Evolutionary conservation across 2,888 invertebrate species (phyloP).

Genomic region (Calameuta idolon): DNA sequence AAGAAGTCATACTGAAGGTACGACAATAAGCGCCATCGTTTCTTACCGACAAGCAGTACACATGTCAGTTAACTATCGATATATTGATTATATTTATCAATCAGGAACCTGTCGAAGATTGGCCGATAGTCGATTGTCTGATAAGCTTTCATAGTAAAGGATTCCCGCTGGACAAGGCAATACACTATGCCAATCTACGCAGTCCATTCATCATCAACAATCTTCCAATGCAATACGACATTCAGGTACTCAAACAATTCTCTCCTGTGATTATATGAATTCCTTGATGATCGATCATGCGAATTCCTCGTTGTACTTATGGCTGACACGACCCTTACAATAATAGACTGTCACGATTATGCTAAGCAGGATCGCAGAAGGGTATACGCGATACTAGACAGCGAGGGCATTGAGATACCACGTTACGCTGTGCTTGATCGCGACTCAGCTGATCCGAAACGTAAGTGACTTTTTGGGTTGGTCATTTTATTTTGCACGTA

Average conservation of each 20-base stretch:
- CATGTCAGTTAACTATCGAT: neutral
- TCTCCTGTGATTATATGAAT: slow-evolving; percentile 3
- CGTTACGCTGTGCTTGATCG: slow-evolving; percentile 96
- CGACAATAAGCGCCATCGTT: slow-evolving; percentile 36
- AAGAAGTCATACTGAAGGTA: slow-evolving; percentile 95
- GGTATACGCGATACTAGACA: slow-evolving; percentile 94
- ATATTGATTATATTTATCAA: slow-evolving; percentile 8
- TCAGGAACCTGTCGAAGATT: slow-evolving; percentile 94
- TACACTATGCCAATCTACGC: slow-evolving; percentile 92
- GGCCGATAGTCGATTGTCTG: slow-evolving; percentile 98
- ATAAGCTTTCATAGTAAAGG: slow-evolving; percentile 99
- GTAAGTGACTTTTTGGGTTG: slow-evolving; percentile 70
- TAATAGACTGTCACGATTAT: slow-evolving; percentile 13
- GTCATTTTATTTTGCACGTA: slow-evolving; percentile 10
- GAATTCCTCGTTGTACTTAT: neutral
- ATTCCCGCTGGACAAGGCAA: slow-evolving; percentile 98
- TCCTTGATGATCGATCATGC: slow-evolving; percentile 7
- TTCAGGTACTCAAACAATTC: slow-evolving; percentile 75
- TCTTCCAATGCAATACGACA: slow-evolving; percentile 97
- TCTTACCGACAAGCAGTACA: neutral
- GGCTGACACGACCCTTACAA: slow-evolving; percentile 8
- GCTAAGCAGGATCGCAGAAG: slow-evolving; percentile 82
- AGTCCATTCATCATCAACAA: slow-evolving; percentile 98
- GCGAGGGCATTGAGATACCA: slow-evolving; percentile 97
- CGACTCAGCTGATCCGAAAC: slow-evolving; percentile 91